Evolutionary conservation across 2,888 invertebrate species (phyloP).

Genomic region (Rhingia campestris): DNA sequence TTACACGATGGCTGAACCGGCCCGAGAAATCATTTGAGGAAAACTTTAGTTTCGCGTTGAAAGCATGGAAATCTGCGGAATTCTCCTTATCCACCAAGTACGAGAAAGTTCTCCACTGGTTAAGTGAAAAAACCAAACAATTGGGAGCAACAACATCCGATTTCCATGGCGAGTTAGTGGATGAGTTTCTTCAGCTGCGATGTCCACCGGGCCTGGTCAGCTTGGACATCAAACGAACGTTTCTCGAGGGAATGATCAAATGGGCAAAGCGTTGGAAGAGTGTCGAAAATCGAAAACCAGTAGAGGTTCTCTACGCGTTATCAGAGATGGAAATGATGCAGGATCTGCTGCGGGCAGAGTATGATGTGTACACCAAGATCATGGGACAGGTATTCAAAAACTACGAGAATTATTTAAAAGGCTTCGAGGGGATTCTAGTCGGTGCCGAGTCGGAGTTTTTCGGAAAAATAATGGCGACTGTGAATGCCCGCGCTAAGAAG

Average conservation of each 20-base stretch:
- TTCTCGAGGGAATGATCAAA: slow-evolving; percentile 75
- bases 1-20: slow-evolving; percentile 79
- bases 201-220: slow-evolving; percentile 79
- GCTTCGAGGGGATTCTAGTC: slow-evolving; percentile 9
- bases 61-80: slow-evolving; percentile 81
- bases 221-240: slow-evolving; percentile 75
- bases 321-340: slow-evolving; percentile 78
- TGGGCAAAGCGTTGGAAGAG: slow-evolving; percentile 46
- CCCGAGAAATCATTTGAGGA: slow-evolving; percentile 77
- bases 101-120: slow-evolving; percentile 79
- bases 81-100: slow-evolving; percentile 79
- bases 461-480: slow-evolving; percentile 75
- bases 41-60: slow-evolving; percentile 80
- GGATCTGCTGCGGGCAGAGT: slow-evolving; percentile 77
- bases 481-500: slow-evolving; percentile 77
- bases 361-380: slow-evolving; percentile 75
- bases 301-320: slow-evolving; percentile 76
- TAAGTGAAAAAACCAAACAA: slow-evolving; percentile 73
- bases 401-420: slow-evolving; percentile 77
- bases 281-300: slow-evolving; percentile 28
- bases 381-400: slow-evolving; percentile 76
- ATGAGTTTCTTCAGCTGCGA: slow-evolving; percentile 77
- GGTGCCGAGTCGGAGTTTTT: slow-evolving; percentile 77
- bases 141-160: slow-evolving; percentile 41
- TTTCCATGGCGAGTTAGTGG: slow-evolving; percentile 73